Percentiles rank a stretch among this genome's conserved stretches.
These are phyloP conservation scores for Plebejus anna DNA, from an alignment of 2,888 invertebrate genomes.

Conservation along the genomic window DNA sequence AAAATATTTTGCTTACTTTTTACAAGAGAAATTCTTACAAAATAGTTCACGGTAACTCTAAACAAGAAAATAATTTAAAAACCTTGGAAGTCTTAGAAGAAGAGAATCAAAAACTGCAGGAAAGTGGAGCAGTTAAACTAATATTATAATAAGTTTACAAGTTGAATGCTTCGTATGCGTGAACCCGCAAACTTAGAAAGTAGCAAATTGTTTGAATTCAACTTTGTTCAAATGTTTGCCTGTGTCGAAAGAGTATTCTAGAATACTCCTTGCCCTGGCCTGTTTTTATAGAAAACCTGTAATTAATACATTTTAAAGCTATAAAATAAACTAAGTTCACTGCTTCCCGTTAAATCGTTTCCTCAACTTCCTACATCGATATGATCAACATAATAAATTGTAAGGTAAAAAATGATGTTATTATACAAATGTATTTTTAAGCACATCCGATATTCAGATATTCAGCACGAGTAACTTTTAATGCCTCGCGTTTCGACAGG, in stretches of 20 bases:
- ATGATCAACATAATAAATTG: background rate
- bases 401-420: background rate
- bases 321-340: background rate
- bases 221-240: background rate
- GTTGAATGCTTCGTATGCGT: constrained; percentile 13
- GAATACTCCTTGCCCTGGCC: background rate
- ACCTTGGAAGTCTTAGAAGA: background rate
- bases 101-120: background rate
- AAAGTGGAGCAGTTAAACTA: constrained; percentile 5
- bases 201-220: constrained; percentile 14
- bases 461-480: constrained; percentile 17
- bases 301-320: background rate
- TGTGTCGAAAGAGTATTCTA: background rate
- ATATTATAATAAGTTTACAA: constrained; percentile 6
- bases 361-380: background rate
- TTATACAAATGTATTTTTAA: constrained; percentile 24
- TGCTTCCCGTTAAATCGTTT: background rate
- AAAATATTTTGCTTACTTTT: background rate
- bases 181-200: constrained; percentile 15
- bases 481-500: constrained; percentile 1
- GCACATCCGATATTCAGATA: constrained; percentile 25
- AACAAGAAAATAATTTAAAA: background rate
- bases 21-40: background rate
- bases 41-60: background rate
- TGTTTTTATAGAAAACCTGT: background rate